Evolutionary conservation across 2,113 vertebrate genomes (phyloP).

Genomic region (Lampris incognitus): DNA sequence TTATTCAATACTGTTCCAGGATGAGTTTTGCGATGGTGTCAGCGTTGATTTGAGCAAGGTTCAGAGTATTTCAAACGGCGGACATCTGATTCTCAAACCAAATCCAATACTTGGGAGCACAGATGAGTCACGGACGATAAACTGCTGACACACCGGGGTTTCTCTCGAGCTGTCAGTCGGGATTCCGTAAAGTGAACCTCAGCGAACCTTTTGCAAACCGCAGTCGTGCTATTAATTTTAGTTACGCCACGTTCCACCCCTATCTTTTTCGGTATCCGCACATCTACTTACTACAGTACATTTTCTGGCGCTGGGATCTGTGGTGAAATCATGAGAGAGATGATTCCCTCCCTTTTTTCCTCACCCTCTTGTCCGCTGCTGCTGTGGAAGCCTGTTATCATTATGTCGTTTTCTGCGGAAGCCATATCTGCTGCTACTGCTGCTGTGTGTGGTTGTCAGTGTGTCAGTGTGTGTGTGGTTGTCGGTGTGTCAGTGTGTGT

Average conservation of each 20-base stretch:
- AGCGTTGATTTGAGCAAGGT: too few relatives aligned
- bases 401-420: conserved; percentile 43
- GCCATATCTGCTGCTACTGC: conserved; percentile 33
- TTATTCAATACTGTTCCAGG: conserved; percentile 14
- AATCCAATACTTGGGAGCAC: too few relatives aligned
- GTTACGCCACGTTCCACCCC: conserved; percentile 44
- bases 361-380: conserved; percentile 21
- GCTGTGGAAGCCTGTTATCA: conserved; percentile 57
- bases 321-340: conserved; percentile 63
- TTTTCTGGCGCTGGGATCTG: conserved; percentile 36
- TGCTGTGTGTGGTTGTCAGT: conserved; percentile 14
- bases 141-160: background rate
- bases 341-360: background rate
- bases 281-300: conserved; percentile 33
- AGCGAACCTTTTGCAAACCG: conserved; percentile 35
- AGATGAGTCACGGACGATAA: too few relatives aligned
- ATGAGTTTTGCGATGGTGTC: background rate
- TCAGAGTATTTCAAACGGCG: too few relatives aligned
- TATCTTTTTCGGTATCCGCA: conserved; percentile 38
- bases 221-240: conserved; percentile 53
- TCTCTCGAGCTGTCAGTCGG: conserved; percentile 31
- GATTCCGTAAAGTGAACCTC: conserved; percentile 27
- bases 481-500: conserved; percentile 1
- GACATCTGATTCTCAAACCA: too few relatives aligned
- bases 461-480: conserved; percentile 12